phyloP scores from a whole-genome alignment of 2,888 invertebrate genomes.

The Agrilus cyanescens region DNA sequence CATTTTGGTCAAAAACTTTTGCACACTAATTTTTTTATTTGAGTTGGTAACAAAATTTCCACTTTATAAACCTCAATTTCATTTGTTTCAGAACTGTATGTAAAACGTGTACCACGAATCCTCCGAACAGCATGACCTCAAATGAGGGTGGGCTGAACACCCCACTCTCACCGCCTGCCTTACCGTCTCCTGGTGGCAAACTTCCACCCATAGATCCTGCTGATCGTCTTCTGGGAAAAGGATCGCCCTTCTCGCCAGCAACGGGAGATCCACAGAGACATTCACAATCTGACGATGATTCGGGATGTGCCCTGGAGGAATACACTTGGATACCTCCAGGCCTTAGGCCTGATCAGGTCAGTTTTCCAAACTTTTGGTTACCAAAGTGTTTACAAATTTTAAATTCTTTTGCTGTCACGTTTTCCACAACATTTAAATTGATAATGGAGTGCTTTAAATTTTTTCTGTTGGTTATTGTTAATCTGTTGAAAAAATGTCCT shows the following conservation, averaged over 20 bases:
- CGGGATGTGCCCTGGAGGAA: conserved; percentile 94
- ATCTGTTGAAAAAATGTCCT: too few relatives aligned
- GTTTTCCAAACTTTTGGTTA: too few relatives aligned
- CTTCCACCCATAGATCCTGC: conserved; percentile 37
- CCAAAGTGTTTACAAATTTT: too few relatives aligned
- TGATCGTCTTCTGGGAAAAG: conserved; percentile 48
- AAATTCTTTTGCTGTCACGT: too few relatives aligned
- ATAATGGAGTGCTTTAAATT: too few relatives aligned
- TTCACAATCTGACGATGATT: conserved; percentile 93
- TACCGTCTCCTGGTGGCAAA: conserved; percentile 32
- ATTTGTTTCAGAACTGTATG: conserved; percentile 64
- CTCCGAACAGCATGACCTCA: conserved; percentile 39
- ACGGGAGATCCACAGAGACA: conserved; percentile 63
- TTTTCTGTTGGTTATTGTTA: too few relatives aligned
- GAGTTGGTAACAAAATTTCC: too few relatives aligned
- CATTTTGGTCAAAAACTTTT: too few relatives aligned
- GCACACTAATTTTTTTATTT: too few relatives aligned
- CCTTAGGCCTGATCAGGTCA: conserved; percentile 89
- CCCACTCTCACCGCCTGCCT: conserved; percentile 32
- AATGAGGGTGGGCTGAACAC: conserved; percentile 36
- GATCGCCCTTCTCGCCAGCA: conserved; percentile 37
- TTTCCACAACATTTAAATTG: too few relatives aligned
- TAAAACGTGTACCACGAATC: conserved; percentile 62
- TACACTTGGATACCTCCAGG: conserved; percentile 98
- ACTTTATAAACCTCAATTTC: too few relatives aligned